A percentile compares a stretch with the other conserved stretches of the same genome.
Conservation (phyloP, 2,113 vertebrate species). For the Paralichthys olivaceus region DNA sequence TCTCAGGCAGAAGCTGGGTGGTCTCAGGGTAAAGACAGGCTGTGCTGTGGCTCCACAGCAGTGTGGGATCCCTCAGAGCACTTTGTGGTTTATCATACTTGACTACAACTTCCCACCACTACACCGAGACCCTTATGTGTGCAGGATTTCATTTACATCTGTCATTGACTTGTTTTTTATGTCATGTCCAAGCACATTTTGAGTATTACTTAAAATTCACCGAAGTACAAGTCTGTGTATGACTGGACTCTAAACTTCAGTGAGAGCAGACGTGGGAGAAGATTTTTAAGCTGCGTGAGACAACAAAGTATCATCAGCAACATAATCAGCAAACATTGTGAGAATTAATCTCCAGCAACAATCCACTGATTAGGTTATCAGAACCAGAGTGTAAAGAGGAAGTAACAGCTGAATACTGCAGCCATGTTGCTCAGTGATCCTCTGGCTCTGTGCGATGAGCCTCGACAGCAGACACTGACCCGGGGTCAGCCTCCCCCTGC, state of each 20-base stretch:
- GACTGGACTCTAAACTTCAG: conserved; percentile 10
- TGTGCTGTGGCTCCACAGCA: conserved; percentile 35
- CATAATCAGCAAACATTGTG: conserved; percentile 57
- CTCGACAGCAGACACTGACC: conserved; percentile 76
- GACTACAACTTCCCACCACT: conserved; percentile 58
- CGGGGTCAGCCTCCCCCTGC: conserved; percentile 62
- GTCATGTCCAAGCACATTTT: conserved; percentile 30
- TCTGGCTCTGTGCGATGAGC: conserved; percentile 70
- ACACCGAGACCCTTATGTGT: conserved; percentile 40
- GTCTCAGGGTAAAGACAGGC: conserved; percentile 46
- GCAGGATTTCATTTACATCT: conserved; percentile 31
- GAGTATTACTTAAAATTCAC: background rate
- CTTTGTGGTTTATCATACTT: conserved; percentile 71
- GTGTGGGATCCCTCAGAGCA: conserved; percentile 66
- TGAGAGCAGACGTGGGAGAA: conserved; percentile 2
- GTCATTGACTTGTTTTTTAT: conserved; percentile 42
- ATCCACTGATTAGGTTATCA: conserved; percentile 62
- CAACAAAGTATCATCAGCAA: conserved; percentile 24
- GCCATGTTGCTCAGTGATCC: conserved; percentile 47
- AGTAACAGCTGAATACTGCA: conserved; percentile 42
- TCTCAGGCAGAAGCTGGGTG: conserved; percentile 59
- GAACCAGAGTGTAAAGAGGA: conserved; percentile 48
- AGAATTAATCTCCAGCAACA: conserved; percentile 38
- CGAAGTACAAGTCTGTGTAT: background rate
- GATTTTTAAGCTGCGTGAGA: background rate